phyloP scores from a whole-genome alignment of 2,888 invertebrate species.

The Papilio demoleus region DNA sequence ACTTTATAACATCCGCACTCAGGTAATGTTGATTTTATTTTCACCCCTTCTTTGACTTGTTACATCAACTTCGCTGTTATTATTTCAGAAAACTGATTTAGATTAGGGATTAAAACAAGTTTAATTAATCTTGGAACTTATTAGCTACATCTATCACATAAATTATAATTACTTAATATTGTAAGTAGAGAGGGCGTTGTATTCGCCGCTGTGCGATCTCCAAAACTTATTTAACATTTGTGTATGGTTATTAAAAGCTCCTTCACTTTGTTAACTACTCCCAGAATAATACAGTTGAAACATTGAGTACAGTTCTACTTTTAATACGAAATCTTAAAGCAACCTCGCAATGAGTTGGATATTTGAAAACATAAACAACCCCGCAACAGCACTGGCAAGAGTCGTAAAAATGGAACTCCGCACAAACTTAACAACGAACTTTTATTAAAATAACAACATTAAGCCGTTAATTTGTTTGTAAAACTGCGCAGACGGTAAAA shows the following conservation, averaged over 20 bases:
- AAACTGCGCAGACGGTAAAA: conserved; percentile 80
- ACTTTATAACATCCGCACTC: conserved; percentile 8
- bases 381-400: conserved; percentile 64
- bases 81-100: background rate
- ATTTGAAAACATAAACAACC: conserved; percentile 71
- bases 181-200: conserved; percentile 64
- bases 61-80: background rate
- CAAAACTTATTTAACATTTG: conserved; percentile 42
- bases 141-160: conserved; percentile 77
- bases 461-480: conserved; percentile 82
- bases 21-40: background rate
- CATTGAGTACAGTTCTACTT: conserved; percentile 39
- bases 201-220: conserved; percentile 49
- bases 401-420: conserved; percentile 76
- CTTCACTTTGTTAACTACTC: conserved; percentile 30
- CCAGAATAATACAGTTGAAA: conserved; percentile 34
- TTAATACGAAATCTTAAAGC: conserved; percentile 41
- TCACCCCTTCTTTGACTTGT: background rate
- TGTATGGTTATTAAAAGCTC: conserved; percentile 37
- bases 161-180: conserved; percentile 82
- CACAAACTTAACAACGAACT: conserved; percentile 71
- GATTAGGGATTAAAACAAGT: background rate
- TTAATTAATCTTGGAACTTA: conserved; percentile 42
- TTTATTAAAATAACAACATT: conserved; percentile 82
- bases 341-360: conserved; percentile 48